Conservation (phyloP, 2,888 invertebrate species). For the Stratiomys singularior region DNA sequence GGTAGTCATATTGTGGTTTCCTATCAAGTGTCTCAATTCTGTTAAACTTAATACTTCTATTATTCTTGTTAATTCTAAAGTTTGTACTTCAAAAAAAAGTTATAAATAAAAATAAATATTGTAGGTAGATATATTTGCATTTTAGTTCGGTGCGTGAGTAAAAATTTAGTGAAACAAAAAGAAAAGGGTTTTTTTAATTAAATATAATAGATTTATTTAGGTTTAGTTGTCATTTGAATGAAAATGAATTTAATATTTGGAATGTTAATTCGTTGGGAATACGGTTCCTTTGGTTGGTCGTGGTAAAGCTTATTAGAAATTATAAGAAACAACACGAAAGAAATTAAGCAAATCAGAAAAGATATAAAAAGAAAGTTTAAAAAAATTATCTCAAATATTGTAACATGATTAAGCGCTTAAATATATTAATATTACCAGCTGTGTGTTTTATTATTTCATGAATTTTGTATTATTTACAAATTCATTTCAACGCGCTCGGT, state of each 20-base stretch:
- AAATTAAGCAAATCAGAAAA: background rate
- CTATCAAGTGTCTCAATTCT: too few species aligned
- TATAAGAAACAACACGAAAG: background rate
- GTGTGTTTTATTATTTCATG: constrained; percentile 10
- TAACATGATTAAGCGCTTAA: constrained; percentile 23
- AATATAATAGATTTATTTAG: constrained; percentile 17
- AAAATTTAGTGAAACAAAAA: constrained; percentile 9
- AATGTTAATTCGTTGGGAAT: background rate
- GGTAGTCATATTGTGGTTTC: too few species aligned
- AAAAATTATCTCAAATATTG: constrained; percentile 25
- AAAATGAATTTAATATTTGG: constrained; percentile 6
- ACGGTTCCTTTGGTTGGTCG: background rate
- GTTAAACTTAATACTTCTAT: background rate
- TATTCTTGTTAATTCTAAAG: too few species aligned
- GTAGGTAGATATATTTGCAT: background rate
- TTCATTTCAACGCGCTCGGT: too few species aligned
- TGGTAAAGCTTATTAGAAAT: background rate
- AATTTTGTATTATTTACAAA: background rate
- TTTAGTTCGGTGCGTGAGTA: background rate
- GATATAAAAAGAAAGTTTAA: background rate
- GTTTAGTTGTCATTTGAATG: constrained; percentile 14
- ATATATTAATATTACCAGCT: background rate
- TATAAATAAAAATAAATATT: background rate
- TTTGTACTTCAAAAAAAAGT: background rate
- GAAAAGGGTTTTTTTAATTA: constrained; percentile 6